A percentile compares a stretch with the other conserved stretches of the same genome.
phyloP scores from a whole-genome alignment of 2,888 invertebrate species.

The Pachycephus smyrnensis region DNA sequence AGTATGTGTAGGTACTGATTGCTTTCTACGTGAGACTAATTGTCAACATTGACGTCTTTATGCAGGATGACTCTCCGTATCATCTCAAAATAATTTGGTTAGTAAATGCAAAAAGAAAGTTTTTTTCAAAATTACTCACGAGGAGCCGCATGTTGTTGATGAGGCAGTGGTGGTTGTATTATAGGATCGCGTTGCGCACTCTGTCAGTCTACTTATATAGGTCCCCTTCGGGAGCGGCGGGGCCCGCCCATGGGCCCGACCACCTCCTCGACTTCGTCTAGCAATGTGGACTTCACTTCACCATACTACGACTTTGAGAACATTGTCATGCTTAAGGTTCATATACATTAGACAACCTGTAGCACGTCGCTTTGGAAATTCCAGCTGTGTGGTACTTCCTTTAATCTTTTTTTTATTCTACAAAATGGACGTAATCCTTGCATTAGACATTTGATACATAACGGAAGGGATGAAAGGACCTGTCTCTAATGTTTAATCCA shows the following conservation, averaged over 20 bases:
- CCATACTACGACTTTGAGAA: conserved; percentile 46
- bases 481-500: too few species aligned
- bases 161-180: conserved; percentile 58
- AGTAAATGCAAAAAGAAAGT: not conserved
- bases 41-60: not conserved
- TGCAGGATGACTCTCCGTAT: too few species aligned
- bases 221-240: conserved; percentile 62
- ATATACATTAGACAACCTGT: not conserved
- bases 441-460: not conserved
- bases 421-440: not conserved
- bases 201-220: conserved; percentile 62
- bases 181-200: conserved; percentile 57
- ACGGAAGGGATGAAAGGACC: too few species aligned
- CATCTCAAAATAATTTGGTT: not conserved
- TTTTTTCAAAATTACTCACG: conserved; percentile 47
- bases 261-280: conserved; percentile 48
- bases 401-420: not conserved
- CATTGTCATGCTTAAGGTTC: not conserved
- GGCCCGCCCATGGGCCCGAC: conserved; percentile 65
- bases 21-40: not conserved
- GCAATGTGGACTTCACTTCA: conserved; percentile 34
- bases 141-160: conserved; percentile 54
- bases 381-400: not conserved
- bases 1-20: not conserved
- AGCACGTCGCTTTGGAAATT: not conserved